Conservation (phyloP, 1,140 invertebrate genomes). For the Pseudoatta argentina region DNA sequence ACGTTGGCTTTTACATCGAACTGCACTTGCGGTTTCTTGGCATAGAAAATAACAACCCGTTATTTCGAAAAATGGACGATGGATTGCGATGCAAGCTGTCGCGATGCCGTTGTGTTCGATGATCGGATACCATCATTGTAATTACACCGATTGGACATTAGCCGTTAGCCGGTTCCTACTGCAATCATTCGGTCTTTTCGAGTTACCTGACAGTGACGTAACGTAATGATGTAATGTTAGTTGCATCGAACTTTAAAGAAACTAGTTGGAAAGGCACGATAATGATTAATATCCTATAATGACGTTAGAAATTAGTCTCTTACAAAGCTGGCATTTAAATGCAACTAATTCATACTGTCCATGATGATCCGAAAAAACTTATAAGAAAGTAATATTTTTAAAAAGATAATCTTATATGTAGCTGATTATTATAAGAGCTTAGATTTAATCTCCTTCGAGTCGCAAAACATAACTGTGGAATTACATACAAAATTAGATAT, state of each 20-base stretch:
- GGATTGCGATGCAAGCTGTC: neutral
- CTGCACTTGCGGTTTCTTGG: slow-evolving; percentile 32
- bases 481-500: slow-evolving; percentile 11
- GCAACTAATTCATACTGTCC: slow-evolving; percentile 32
- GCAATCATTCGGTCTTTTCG: slow-evolving; percentile 28
- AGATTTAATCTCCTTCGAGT: neutral
- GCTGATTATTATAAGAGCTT: neutral
- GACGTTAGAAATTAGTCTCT: slow-evolving; percentile 59
- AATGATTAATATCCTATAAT: slow-evolving; percentile 57
- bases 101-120: neutral
- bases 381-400: slow-evolving; percentile 34
- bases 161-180: slow-evolving; percentile 46
- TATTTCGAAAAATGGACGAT: slow-evolving; percentile 23
- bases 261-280: slow-evolving; percentile 46
- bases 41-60: slow-evolving; percentile 4
- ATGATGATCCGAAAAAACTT: slow-evolving; percentile 24
- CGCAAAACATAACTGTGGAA: neutral
- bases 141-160: slow-evolving; percentile 45
- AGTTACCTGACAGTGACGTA: slow-evolving; percentile 45
- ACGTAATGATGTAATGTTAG: slow-evolving; percentile 54
- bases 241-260: slow-evolving; percentile 50
- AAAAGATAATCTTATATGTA: slow-evolving; percentile 3
- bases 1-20: neutral
- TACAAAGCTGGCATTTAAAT: slow-evolving; percentile 55
- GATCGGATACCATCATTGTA: slow-evolving; percentile 43